Evolutionary conservation across 2,113 vertebrate species (phyloP).

Genomic region (Upupa epops): DNA sequence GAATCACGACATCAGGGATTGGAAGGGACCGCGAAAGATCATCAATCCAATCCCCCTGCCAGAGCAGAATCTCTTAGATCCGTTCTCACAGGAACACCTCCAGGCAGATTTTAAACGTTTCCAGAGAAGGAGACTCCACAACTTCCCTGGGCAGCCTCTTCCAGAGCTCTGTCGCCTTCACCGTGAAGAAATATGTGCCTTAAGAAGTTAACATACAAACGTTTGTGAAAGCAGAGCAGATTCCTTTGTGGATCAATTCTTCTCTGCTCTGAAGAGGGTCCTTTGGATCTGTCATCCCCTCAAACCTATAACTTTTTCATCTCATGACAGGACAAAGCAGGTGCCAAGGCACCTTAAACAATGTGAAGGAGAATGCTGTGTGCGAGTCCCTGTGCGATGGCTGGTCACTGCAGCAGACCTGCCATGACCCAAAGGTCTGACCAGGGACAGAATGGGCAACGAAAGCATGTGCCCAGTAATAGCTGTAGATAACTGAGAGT

Average conservation of each 20-base stretch:
- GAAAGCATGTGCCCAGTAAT: accelerated
- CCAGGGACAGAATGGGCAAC: background rate
- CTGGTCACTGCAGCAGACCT: accelerated
- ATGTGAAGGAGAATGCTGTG: background rate
- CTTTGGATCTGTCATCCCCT: background rate
- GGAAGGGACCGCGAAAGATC: too few species aligned
- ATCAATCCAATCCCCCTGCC: too few species aligned
- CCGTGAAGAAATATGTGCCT: background rate
- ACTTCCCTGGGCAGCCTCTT: too few species aligned
- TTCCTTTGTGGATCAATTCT: background rate
- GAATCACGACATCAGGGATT: too few species aligned
- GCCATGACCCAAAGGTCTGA: accelerated
- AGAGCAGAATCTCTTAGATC: too few species aligned
- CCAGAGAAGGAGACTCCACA: too few species aligned
- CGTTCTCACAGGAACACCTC: too few species aligned
- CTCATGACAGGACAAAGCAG: background rate
- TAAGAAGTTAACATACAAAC: background rate
- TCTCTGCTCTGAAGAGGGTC: background rate
- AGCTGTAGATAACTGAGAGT: background rate
- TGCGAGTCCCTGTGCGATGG: background rate
- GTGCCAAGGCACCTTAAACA: background rate
- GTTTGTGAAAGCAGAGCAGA: background rate
- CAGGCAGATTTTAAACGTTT: too few species aligned
- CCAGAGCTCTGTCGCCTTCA: too few species aligned
- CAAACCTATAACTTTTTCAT: background rate